Evolutionary conservation across 2,113 vertebrate genomes (phyloP), one percentile per base, ranked within the genome.

Genomic region (Fulmarus glacialis): DNA sequence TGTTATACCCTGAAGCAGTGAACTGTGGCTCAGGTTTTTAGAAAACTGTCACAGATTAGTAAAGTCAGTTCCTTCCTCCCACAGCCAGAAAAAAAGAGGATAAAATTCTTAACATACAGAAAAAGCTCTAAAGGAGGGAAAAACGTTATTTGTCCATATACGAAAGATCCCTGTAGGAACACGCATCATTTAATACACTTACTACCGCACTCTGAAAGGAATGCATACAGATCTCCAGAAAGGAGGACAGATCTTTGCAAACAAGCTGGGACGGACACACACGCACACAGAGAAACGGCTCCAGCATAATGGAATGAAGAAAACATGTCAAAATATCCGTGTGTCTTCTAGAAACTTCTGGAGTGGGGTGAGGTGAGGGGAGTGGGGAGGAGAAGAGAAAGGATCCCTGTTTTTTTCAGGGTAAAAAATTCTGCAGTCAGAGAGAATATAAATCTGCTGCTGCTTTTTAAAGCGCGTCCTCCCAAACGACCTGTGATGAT

Each of bases 401-500:
- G 45, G 63, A 59, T 0, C 3, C 15, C 5, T 45, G 3, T 0
- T 55, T 58, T 63, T 82, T 67, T 32, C 24, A 66, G 18, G 13
- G 17, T 55, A 67, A 36, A 12, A 71, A 60, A 42, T 72, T 88
- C 68, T 48, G 30, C 23, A 59, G 56, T 53, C 22, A 59, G 32
- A 87, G 45, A 40, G 55, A 91, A 91, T 15, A 78, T 4, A 9
- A 71, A 70, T 56, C 48, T 45, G 26, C 43, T 78, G 63, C 42
- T 84, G 34, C 21, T 53, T 77, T 77, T 87, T 36, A 82, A 16
- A 74, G 21, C 1, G 6, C 0, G 0, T 45, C 12, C 68, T 74
- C 56, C 21, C 32, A 27, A 42, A 62, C 0, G 0, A 79, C n/a
- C n/a, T 19, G 17, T 26, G 4, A 75, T 47, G 40, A 72, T 50